Evolutionary conservation across 2,113 vertebrate species (phyloP).

Genomic region (Sinocyclocheilus anophthalmus): DNA sequence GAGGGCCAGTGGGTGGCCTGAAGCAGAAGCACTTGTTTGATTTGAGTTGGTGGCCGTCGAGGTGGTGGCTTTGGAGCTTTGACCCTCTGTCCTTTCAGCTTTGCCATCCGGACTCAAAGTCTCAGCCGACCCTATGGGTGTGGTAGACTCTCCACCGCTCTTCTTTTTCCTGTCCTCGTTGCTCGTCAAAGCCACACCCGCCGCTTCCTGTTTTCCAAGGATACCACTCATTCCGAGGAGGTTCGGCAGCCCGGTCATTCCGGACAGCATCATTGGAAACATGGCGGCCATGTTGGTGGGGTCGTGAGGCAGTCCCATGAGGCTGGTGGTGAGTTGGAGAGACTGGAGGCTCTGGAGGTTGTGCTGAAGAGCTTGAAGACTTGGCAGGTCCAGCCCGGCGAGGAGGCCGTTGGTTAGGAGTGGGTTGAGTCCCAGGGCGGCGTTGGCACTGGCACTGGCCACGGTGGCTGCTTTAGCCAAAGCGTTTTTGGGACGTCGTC

Average conservation of each 20-base stretch:
- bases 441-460: slow-evolving; percentile 62
- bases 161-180: slow-evolving; percentile 77
- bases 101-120: slow-evolving; percentile 72
- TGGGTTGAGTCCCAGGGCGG: slow-evolving; percentile 76
- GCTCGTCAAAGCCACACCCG: slow-evolving; percentile 45
- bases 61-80: slow-evolving; percentile 80
- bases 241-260: slow-evolving; percentile 93
- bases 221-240: slow-evolving; percentile 86
- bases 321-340: slow-evolving; percentile 89
- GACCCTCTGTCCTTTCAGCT: slow-evolving; percentile 94
- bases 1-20: slow-evolving; percentile 84
- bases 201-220: slow-evolving; percentile 80
- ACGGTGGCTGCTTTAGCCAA: slow-evolving; percentile 79
- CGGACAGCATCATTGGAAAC: slow-evolving; percentile 98
- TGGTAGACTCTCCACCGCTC: slow-evolving; percentile 59
- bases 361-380: slow-evolving; percentile 95
- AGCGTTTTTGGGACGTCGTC: slow-evolving; percentile 93
- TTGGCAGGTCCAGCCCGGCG: slow-evolving; percentile 86
- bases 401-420: slow-evolving; percentile 88
- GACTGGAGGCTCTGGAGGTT: slow-evolving; percentile 95
- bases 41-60: slow-evolving; percentile 80
- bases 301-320: slow-evolving; percentile 89
- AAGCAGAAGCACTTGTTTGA: slow-evolving; percentile 79
- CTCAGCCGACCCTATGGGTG: slow-evolving; percentile 16
- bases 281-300: slow-evolving; percentile 87